Evolutionary conservation across 2,888 invertebrate species (phyloP).

Genomic region (Lydus trimaculatus): DNA sequence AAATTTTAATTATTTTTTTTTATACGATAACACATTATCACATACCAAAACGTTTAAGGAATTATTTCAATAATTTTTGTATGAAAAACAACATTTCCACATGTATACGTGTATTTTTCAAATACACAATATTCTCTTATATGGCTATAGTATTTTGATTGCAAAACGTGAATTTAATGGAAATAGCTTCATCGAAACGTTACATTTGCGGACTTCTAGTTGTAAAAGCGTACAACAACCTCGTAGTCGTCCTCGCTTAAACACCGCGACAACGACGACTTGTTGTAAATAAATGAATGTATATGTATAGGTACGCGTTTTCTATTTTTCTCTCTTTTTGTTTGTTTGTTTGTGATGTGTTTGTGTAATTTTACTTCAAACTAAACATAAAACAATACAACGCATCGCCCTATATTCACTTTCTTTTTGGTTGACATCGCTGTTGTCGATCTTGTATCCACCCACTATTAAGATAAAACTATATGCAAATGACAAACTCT

Average conservation of each 20-base stretch:
- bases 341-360: neutral
- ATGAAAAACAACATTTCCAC: neutral
- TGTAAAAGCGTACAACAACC: slow-evolving; percentile 10
- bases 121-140: slow-evolving; percentile 19
- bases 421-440: neutral
- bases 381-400: neutral
- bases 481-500: slow-evolving; percentile 32
- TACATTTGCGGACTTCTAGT: slow-evolving; percentile 31
- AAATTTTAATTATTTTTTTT: neutral
- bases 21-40: neutral
- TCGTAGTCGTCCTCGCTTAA: slow-evolving; percentile 1
- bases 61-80: neutral
- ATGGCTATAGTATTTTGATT: slow-evolving; percentile 33
- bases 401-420: neutral
- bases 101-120: slow-evolving; percentile 15
- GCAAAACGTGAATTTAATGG: slow-evolving; percentile 31
- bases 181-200: slow-evolving; percentile 31
- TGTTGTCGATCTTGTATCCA: slow-evolving; percentile 15
- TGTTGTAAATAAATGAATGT: slow-evolving; percentile 2
- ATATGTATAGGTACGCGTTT: neutral
- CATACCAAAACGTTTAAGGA: neutral
- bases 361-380: neutral
- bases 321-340: neutral
- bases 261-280: slow-evolving; percentile 4
- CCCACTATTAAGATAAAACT: slow-evolving; percentile 31